phyloP scores from a whole-genome alignment of 2,797 vertebrate genomes.

The Clamator glandarius region DNA sequence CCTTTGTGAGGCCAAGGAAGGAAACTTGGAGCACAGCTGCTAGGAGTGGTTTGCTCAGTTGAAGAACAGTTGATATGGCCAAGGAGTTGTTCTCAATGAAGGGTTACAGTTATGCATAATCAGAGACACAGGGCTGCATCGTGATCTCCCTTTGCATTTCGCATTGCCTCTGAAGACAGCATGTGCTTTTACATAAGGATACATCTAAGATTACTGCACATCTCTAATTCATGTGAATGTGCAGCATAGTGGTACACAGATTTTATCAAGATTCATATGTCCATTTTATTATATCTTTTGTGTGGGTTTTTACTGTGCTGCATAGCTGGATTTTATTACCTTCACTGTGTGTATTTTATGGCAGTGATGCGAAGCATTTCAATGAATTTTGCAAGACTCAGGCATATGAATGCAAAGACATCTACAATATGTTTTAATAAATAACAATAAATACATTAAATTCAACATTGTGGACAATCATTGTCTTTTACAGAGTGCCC shows the following conservation, averaged over 20 bases:
- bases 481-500: neutral
- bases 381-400: constrained; percentile 46
- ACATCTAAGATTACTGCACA: neutral
- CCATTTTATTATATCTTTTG: constrained; percentile 60
- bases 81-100: neutral
- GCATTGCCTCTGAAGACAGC: neutral
- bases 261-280: constrained; percentile 61
- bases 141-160: neutral
- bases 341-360: constrained; percentile 51
- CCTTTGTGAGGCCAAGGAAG: neutral
- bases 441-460: constrained; percentile 12
- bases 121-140: neutral
- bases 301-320: constrained; percentile 58
- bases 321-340: constrained; percentile 46
- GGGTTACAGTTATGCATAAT: neutral
- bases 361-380: constrained; percentile 45
- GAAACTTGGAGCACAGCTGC: neutral
- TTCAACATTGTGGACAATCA: neutral
- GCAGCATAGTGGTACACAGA: neutral
- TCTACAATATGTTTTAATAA: neutral
- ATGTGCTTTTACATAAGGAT: neutral
- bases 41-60: neutral
- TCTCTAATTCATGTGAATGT: constrained; percentile 11
- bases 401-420: neutral
- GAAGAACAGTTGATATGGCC: neutral